Evolutionary conservation across 1,140 invertebrate genomes (phyloP), one percentile per base, ranked within the genome.

Genomic region (Diachasma alloeum): DNA sequence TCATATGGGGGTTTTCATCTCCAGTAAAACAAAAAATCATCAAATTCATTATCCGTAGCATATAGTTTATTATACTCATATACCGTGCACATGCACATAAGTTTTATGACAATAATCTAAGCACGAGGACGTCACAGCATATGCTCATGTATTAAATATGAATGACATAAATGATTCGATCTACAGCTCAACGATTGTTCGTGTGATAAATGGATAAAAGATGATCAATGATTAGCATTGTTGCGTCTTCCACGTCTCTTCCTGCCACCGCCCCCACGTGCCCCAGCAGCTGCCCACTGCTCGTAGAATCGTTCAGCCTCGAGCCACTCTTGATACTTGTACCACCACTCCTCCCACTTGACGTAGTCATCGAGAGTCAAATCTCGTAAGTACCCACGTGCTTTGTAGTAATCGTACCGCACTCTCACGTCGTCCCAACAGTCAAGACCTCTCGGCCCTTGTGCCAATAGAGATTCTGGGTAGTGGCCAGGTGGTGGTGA

Each of bases 311-410:
- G 91, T 87, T 96, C 95, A 36, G 94, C 93, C 83, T 96, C 95
- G 76, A 96, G 87, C 96, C 96, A 97, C 87, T 96, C 95, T 87
- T 96, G 94, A 88, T 97, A 97, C 82, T 96, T 95, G 87, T 96
- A 96, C 95, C 95, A 97, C 96, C 96, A 97, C 87, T 96, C 95
- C 88, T 97, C 96, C 96, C 96, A 97, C 86, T 97, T 96, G 36
- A 96, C 92, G 85, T 96, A 97, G 86, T 97, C 96, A 75, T 95
- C 93, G 39, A 96, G 90, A 0, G 93, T 92, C 6, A 95, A 90
- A 80, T 95, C 94, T 26, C 95, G 89, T 37, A 97, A 89, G 83
- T 96, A 97, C 0, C 95, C 96, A 63, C 95, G 91, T 85, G 95
- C 95, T 88, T 96, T 96, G 85, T 96, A 97, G 86, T 95, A 95